Conservation (phyloP, 2,113 vertebrate species). For the Scytalopus superciliaris region DNA sequence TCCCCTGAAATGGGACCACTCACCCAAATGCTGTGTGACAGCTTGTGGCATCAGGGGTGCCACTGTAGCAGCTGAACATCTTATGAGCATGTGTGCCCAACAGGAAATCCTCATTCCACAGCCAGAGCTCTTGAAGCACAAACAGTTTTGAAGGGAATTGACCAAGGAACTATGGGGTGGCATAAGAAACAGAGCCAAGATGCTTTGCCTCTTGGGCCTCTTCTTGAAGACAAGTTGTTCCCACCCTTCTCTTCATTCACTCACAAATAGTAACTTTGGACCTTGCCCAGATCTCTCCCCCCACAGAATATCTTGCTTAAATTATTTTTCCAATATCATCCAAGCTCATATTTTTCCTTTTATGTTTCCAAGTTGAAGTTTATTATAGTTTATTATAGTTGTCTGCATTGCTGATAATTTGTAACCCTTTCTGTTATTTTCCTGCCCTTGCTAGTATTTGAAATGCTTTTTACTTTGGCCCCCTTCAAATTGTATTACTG, state of each 20-base stretch:
- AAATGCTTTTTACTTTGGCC: neutral
- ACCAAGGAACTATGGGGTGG: accelerated
- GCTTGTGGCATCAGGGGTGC: neutral
- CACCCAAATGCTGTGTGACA: neutral
- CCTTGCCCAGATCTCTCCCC: neutral
- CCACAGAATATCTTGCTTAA: neutral
- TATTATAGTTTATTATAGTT: neutral
- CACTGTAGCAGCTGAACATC: neutral
- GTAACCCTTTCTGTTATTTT: neutral
- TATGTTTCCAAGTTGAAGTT: constrained; percentile 25
- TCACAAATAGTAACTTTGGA: neutral
- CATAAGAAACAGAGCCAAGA: accelerated
- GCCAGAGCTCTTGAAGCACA: neutral
- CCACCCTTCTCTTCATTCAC: neutral
- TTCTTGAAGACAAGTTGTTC: neutral
- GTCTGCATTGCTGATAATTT: neutral
- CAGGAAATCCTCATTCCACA: neutral
- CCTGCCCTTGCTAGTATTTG: neutral
- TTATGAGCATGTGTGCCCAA: accelerated
- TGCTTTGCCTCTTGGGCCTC: neutral
- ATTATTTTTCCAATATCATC: constrained; percentile 9
- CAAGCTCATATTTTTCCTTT: constrained; percentile 26
- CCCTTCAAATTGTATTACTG: neutral
- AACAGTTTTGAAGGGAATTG: neutral
- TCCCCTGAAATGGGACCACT: neutral